phyloP scores from a whole-genome alignment of 2,888 invertebrate genomes.

The Hirtodrosophila duncani region DNA sequence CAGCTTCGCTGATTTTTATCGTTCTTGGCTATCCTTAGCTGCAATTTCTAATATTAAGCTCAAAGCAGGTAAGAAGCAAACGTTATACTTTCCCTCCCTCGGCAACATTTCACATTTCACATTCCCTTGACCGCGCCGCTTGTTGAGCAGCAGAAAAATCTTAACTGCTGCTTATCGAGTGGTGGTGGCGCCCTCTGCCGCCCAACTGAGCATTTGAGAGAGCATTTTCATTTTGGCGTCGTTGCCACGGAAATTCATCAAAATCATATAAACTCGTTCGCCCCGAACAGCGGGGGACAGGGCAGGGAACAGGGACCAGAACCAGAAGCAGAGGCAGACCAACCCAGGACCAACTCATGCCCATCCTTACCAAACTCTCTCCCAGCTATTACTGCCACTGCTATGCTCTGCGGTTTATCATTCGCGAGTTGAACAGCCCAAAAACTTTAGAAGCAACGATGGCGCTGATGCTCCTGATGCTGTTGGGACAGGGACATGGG shows the following conservation, averaged over 20 bases:
- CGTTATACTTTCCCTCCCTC: constrained; percentile 1
- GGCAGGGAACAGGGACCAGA: too few species aligned
- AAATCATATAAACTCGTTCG: constrained; percentile 71
- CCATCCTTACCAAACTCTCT: neutral
- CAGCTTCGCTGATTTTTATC: constrained; percentile 48
- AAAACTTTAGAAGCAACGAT: too few species aligned
- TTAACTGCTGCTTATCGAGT: constrained; percentile 71
- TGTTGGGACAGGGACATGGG: too few species aligned
- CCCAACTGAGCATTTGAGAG: constrained; percentile 29
- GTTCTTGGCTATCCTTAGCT: constrained; percentile 22
- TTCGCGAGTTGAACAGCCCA: too few species aligned
- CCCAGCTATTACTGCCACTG: neutral
- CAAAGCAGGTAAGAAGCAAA: constrained; percentile 21
- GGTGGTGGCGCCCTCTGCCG: constrained; percentile 34
- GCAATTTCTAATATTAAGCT: constrained; percentile 66
- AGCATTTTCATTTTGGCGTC: constrained; percentile 67
- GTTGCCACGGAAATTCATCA: constrained; percentile 73
- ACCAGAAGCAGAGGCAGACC: constrained; percentile 16
- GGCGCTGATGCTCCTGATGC: too few species aligned
- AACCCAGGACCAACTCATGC: neutral
- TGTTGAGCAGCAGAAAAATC: constrained; percentile 59
- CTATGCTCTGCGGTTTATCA: constrained; percentile 56
- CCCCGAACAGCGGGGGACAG: too few species aligned
- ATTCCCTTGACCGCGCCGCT: constrained; percentile 40
- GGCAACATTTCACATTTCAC: constrained; percentile 26